A percentile compares a stretch with the other conserved stretches of the same genome.
phyloP scores from a whole-genome alignment of 2,113 vertebrate genomes.

The Rhea americana region DNA sequence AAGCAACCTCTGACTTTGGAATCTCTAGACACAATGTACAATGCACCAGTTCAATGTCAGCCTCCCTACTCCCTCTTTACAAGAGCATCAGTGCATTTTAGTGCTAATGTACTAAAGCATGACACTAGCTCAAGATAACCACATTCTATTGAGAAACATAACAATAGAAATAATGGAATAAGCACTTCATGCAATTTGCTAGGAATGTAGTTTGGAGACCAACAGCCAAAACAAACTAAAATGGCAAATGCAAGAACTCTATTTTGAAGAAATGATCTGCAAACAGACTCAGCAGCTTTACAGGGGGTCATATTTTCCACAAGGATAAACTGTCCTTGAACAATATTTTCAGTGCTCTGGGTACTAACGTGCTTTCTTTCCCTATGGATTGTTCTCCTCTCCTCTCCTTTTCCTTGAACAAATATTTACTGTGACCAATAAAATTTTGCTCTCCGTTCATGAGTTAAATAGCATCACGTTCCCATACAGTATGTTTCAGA shows the following conservation, averaged over 20 bases:
- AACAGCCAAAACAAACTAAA: constrained; percentile 74
- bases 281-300: constrained; percentile 63
- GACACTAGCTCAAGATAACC: constrained; percentile 68
- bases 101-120: constrained; percentile 52
- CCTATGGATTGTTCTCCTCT: constrained; percentile 49
- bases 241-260: constrained; percentile 71
- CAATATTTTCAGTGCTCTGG: constrained; percentile 53
- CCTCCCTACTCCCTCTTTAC: background rate
- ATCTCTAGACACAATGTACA: background rate
- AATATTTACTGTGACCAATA: constrained; percentile 67
- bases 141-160: constrained; percentile 70
- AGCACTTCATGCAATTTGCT: constrained; percentile 69
- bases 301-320: constrained; percentile 67
- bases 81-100: constrained; percentile 35
- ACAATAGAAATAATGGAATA: constrained; percentile 73
- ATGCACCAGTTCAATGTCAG: constrained; percentile 53
- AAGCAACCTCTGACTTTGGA: constrained; percentile 4
- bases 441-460: constrained; percentile 56
- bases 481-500: constrained; percentile 37
- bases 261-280: constrained; percentile 70
- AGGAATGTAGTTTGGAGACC: constrained; percentile 71
- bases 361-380: constrained; percentile 52
- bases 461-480: constrained; percentile 55
- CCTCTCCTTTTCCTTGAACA: constrained; percentile 35
- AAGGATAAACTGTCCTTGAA: constrained; percentile 72